Percentiles rank a stretch among this genome's conserved stretches.
Conservation (phyloP, 2,113 vertebrate genomes). For the Erythrolamprus reginae region DNA sequence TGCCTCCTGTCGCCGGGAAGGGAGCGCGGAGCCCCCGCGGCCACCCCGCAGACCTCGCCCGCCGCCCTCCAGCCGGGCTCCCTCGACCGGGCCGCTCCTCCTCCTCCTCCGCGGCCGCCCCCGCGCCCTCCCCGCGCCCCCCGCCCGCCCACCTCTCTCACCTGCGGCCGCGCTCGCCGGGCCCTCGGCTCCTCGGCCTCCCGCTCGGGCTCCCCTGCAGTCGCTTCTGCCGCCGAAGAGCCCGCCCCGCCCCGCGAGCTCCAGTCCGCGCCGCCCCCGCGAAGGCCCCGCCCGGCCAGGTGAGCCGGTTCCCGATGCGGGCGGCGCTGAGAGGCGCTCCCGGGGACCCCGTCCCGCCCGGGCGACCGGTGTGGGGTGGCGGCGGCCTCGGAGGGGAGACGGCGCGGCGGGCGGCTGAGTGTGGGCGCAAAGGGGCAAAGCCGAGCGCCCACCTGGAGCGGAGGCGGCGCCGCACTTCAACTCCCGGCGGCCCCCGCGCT, state of each 20-base stretch:
- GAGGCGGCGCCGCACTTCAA: background rate
- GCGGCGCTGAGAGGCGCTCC: background rate
- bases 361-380: background rate
- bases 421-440: background rate
- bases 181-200: background rate
- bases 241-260: background rate
- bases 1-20: background rate
- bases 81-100: too few species aligned
- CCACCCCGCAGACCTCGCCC: too few species aligned
- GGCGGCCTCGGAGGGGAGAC: too few species aligned
- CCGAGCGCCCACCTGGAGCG: background rate
- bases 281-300: too few species aligned
- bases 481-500: constrained; percentile 1
- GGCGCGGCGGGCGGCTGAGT: background rate
- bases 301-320: background rate
- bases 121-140: background rate
- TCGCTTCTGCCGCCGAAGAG: background rate
- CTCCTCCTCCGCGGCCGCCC: too few species aligned
- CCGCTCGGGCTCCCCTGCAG: background rate
- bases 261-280: background rate
- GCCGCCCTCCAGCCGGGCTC: background rate
- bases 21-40: background rate
- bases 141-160: background rate
- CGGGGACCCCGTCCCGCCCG: background rate
- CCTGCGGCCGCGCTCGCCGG: background rate